A percentile compares a stretch with the other conserved stretches of the same genome.
These are phyloP conservation scores for Acleris laterana DNA, from an alignment of 2,888 invertebrate genomes.

Conservation along the genomic window DNA sequence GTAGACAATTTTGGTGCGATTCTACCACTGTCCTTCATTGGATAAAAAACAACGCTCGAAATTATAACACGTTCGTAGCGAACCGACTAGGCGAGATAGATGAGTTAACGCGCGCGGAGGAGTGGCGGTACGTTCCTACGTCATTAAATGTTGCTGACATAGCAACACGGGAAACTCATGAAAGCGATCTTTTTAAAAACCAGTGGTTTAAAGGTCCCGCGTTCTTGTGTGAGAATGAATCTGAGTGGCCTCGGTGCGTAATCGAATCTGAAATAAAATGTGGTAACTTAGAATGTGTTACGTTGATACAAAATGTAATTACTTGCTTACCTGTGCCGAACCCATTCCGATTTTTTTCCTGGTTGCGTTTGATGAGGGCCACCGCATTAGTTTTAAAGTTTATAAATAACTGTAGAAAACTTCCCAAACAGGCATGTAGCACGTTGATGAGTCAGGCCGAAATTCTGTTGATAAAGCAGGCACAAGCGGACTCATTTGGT, in stretches of 20 bases:
- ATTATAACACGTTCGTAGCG: background rate
- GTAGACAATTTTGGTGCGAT: conserved; percentile 10
- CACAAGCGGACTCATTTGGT: too few species aligned
- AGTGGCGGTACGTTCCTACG: conserved; percentile 7
- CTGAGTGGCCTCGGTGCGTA: background rate
- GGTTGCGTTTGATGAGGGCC: background rate
- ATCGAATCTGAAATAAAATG: background rate
- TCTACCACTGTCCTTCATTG: conserved; percentile 4
- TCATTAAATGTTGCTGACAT: conserved; percentile 4
- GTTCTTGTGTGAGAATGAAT: background rate
- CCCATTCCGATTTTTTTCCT: background rate
- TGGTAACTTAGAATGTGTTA: background rate
- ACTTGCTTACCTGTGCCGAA: conserved; percentile 1
- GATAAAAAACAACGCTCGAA: conserved; percentile 5
- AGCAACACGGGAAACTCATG: conserved; percentile 2
- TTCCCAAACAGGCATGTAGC: background rate
- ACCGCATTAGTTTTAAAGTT: background rate
- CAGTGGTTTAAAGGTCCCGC: background rate
- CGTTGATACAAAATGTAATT: background rate
- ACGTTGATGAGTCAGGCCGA: too few species aligned
- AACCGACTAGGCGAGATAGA: conserved; percentile 8
- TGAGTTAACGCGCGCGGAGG: too few species aligned
- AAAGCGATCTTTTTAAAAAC: background rate
- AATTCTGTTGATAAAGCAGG: too few species aligned
- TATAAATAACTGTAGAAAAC: background rate